These are phyloP conservation scores for Actinernus sp. DNA, from an alignment of 92 coral and sea anemone genomes.

Conservation along the genomic window DNA sequence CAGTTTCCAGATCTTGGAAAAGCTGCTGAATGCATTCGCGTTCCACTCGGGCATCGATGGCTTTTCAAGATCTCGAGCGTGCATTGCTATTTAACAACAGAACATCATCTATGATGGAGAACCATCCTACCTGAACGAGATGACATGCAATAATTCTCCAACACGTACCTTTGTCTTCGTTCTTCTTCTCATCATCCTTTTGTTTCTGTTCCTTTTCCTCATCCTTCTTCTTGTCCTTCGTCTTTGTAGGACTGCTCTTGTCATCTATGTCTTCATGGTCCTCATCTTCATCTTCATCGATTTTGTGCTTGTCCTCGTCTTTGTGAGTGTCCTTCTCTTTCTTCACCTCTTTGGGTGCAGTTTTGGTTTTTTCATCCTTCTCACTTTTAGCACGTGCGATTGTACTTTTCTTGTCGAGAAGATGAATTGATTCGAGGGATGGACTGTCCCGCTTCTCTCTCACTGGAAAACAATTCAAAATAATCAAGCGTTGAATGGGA, in stretches of 20 bases:
- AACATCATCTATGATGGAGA: too few relatives aligned
- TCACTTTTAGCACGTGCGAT: slow-evolving; percentile 46
- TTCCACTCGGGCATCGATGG: too few relatives aligned
- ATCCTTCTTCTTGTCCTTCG: slow-evolving; percentile 3
- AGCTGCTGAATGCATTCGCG: too few relatives aligned
- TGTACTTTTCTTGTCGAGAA: slow-evolving; percentile 54
- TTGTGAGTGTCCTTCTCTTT: not conserved
- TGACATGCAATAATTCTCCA: too few relatives aligned
- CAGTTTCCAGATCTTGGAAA: too few relatives aligned
- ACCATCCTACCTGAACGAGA: too few relatives aligned
- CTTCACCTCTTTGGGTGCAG: slow-evolving; percentile 1
- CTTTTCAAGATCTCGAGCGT: too few relatives aligned
- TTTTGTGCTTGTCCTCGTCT: too few relatives aligned
- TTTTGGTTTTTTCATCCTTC: slow-evolving; percentile 14
- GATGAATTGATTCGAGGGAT: slow-evolving; percentile 32
- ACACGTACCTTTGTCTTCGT: slow-evolving; percentile 32
- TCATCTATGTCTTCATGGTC: slow-evolving; percentile 36
- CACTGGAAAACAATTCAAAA: not conserved
- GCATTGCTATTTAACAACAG: too few relatives aligned
- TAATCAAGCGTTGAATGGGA: too few relatives aligned
- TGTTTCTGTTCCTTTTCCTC: slow-evolving; percentile 10
- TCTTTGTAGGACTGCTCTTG: not conserved
- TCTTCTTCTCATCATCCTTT: slow-evolving; percentile 8
- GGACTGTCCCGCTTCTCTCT: slow-evolving; percentile 11
- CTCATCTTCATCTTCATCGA: not conserved